Evolutionary conservation across 1,140 invertebrate genomes (phyloP).

Genomic region (Paraescarpia echinospica): DNA sequence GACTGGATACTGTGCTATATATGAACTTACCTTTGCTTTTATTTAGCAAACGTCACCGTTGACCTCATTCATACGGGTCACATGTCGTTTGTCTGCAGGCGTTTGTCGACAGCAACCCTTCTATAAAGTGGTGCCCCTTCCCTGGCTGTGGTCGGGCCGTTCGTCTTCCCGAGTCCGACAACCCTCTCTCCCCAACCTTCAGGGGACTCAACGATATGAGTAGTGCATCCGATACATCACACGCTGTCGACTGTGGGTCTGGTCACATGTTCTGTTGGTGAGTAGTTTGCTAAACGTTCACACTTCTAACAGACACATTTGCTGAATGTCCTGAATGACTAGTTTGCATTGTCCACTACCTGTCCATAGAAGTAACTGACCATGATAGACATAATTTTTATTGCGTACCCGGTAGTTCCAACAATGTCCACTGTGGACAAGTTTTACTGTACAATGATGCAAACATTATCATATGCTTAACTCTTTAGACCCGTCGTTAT

Average conservation of each 20-base stretch:
- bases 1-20: too few species aligned
- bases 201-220: slow-evolving; percentile 8
- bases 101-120: slow-evolving; percentile 74
- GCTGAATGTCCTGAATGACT: too few species aligned
- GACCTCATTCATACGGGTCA: neutral
- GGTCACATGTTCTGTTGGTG: slow-evolving; percentile 77
- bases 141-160: slow-evolving; percentile 72
- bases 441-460: too few species aligned
- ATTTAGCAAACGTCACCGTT: too few species aligned
- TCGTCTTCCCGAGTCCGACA: slow-evolving; percentile 65
- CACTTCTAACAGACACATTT: neutral
- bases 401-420: too few species aligned
- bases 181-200: slow-evolving; percentile 28
- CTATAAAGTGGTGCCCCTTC: slow-evolving; percentile 75
- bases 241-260: slow-evolving; percentile 74
- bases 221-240: slow-evolving; percentile 60
- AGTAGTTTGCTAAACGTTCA: slow-evolving; percentile 23
- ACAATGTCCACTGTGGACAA: too few species aligned
- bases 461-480: too few species aligned
- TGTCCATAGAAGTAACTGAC: too few species aligned
- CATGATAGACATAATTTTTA: too few species aligned
- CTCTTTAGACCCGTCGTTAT: too few species aligned
- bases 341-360: too few species aligned
- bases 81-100: slow-evolving; percentile 59
- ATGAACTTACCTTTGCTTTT: too few species aligned